Percentiles rank a stretch among this genome's conserved stretches.
phyloP scores from a whole-genome alignment of 2,113 vertebrate species.

The Syrrhaptes paradoxus region DNA sequence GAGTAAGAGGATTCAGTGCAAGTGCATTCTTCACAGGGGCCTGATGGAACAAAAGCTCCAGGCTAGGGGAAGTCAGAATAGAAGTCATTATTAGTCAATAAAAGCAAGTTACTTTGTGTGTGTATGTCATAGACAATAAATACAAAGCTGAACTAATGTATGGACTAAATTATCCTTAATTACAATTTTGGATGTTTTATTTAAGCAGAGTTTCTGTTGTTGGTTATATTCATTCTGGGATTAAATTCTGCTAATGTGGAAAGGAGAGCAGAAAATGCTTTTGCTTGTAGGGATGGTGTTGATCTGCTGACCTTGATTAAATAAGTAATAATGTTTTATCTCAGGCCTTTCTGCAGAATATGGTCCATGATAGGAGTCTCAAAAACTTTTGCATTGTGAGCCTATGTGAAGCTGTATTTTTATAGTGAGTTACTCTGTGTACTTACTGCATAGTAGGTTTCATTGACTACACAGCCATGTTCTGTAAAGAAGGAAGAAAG shows the following conservation, averaged over 20 bases:
- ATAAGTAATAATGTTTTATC: background rate
- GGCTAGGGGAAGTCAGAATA: slow-evolving; percentile 51
- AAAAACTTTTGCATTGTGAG: background rate
- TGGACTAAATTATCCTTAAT: background rate
- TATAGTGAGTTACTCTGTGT: background rate
- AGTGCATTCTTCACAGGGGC: slow-evolving; percentile 67
- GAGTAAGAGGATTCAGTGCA: slow-evolving; percentile 32
- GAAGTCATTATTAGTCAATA: background rate
- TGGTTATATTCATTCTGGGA: background rate
- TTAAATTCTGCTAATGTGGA: background rate
- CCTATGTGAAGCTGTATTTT: background rate
- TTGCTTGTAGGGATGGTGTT: background rate
- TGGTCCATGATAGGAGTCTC: background rate
- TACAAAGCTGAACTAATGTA: background rate
- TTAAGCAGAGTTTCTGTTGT: background rate
- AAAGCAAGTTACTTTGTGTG: background rate
- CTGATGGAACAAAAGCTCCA: slow-evolving; percentile 56
- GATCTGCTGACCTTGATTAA: background rate
- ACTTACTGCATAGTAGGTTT: slow-evolving; percentile 65
- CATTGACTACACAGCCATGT: slow-evolving; percentile 51
- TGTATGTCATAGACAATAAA: accelerated
- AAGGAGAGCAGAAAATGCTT: background rate
- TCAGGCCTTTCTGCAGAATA: background rate
- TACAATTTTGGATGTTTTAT: background rate
- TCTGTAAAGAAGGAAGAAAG: slow-evolving; percentile 7